Evolutionary conservation across 2,113 vertebrate species (phyloP).

Genomic region (Riparia riparia): DNA sequence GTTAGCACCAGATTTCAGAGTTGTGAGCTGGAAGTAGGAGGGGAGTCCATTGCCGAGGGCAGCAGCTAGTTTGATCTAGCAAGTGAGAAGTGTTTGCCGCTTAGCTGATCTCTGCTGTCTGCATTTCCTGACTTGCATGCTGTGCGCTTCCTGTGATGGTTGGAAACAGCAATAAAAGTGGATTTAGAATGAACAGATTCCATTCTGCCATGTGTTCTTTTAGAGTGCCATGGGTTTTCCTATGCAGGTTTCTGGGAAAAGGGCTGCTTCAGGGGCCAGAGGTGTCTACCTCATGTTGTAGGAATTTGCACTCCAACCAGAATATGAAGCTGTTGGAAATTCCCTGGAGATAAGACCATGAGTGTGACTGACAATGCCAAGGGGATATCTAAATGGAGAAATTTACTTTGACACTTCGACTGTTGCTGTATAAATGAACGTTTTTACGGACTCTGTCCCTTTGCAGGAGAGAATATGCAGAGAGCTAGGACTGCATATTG

Average conservation of each 20-base stretch:
- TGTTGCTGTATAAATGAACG: not conserved
- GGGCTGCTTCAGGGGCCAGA: not conserved
- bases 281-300: not conserved
- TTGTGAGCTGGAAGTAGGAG: not conserved
- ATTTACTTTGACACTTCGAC: not conserved
- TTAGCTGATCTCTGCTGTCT: slow-evolving; percentile 50
- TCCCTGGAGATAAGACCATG: not conserved
- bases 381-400: not conserved
- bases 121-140: slow-evolving; percentile 8
- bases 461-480: not conserved
- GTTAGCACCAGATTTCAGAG: slow-evolving; percentile 14
- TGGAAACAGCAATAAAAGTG: slow-evolving; percentile 49
- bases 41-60: slow-evolving; percentile 22
- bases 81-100: slow-evolving; percentile 44
- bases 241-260: not conserved
- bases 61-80: slow-evolving; percentile 25
- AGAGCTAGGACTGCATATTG: rapidly evolving
- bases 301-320: slow-evolving; percentile 15
- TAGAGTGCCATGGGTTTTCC: slow-evolving; percentile 16
- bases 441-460: not conserved
- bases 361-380: not conserved
- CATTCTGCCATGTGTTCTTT: slow-evolving; percentile 3
- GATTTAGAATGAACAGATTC: slow-evolving; percentile 42
- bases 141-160: slow-evolving; percentile 33
- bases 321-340: not conserved